Evolutionary conservation across 1,140 invertebrate species (phyloP).

Genomic region (Drosophila ohnishii): DNA sequence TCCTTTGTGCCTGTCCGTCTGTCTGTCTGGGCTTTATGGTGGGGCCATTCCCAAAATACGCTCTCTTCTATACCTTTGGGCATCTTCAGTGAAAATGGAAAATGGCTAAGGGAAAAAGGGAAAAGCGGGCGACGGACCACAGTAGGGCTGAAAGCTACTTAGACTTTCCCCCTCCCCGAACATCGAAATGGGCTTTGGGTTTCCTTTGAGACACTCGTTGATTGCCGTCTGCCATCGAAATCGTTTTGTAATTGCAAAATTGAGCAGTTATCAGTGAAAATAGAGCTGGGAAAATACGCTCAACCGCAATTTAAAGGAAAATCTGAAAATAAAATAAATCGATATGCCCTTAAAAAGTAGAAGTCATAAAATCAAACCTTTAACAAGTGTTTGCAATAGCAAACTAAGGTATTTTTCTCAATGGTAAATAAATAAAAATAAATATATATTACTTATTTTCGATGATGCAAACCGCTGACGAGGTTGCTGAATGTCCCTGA

Average conservation of each 20-base stretch:
- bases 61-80: constrained; percentile 33
- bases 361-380: background rate
- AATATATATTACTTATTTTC: background rate
- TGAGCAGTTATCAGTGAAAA: constrained; percentile 21
- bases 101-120: background rate
- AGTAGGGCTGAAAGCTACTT: constrained; percentile 18
- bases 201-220: constrained; percentile 37
- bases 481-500: background rate
- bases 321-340: background rate
- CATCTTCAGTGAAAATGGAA: constrained; percentile 41
- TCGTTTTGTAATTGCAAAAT: constrained; percentile 50
- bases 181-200: constrained; percentile 2
- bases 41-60: constrained; percentile 32
- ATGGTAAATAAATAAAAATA: no score
- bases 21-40: constrained; percentile 25
- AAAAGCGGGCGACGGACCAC: constrained; percentile 2
- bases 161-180: constrained; percentile 3
- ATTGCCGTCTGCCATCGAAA: constrained; percentile 51
- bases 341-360: background rate
- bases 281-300: background rate
- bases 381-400: background rate
- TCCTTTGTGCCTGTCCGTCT: constrained; percentile 10
- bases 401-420: no score
- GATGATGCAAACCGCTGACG: constrained; percentile 1
- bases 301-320: background rate